Base-by-base conservation (phyloP, 2,113 vertebrate species). In the Aegithalos caudatus region DNA sequence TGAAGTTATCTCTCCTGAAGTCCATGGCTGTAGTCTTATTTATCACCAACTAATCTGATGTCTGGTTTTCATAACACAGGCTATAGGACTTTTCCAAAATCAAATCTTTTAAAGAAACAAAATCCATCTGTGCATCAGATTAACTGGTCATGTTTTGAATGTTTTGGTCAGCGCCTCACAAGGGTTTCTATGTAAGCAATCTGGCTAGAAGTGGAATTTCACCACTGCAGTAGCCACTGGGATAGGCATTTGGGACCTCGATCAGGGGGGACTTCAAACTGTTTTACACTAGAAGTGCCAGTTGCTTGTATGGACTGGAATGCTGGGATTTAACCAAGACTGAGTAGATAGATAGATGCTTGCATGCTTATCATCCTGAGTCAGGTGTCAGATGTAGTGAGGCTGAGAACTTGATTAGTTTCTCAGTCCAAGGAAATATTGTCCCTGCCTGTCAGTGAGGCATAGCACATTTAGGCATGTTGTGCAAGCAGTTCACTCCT, bases 181-280 rank as follows among this genome's bases (percentile, higher is more conserved):
- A 50, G 70, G 19, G 13, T 80, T 80, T 60, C 42, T 66, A 0
- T 44, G 38, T 35, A 61, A 77, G 18, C 7, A 42, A 29, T 10
- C 33, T 77, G 29, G 14, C n/a, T 62, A 82, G 54, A 87, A 82
- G 47, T 28, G n/a, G 74, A 76, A 61, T 91, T 73, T 77, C 62
- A 13, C 19, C 0, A 0, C 57, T 71, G 21, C 60, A 60, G 57
- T 65, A 65, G 31, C 45, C 16, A 11, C 65, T 50, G 66, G 42
- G 44, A 28, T 24, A 13, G 24, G 12, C 7, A 7, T 53, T 11
- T 7, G 2, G 29, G 16, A 8, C 58, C 53, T 81, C 0, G 0
- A 1, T 27, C 48, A 31, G 27, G 14, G 47, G 17, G 85, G 20
- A 10, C 42, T 28, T 53, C 38, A 45, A 37, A 15, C 11, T 50